Conservation (phyloP, 2,113 vertebrate genomes). For the Colinus virginianus region DNA sequence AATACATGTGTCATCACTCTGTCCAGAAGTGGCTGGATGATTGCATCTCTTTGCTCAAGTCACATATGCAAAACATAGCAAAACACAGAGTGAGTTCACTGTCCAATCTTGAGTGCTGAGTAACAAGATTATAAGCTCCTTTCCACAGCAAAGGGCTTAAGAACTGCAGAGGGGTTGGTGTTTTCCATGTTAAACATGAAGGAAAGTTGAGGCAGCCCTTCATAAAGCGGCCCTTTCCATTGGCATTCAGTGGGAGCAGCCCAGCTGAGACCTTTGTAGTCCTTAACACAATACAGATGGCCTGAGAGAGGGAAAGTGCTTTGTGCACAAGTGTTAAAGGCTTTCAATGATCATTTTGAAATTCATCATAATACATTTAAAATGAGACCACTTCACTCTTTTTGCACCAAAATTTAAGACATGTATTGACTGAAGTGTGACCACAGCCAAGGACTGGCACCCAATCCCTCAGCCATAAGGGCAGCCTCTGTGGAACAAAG, state of each 20-base stretch:
- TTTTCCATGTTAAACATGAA: not conserved
- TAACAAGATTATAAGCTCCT: not conserved
- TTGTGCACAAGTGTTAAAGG: slow-evolving; percentile 8
- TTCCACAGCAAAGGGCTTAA: not conserved
- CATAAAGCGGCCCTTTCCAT: not conserved
- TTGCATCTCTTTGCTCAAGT: not conserved
- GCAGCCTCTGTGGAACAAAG: not conserved
- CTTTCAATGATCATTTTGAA: not conserved
- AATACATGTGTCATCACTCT: not conserved
- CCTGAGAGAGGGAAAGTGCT: slow-evolving; percentile 6
- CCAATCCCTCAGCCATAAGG: not conserved
- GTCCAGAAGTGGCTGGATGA: not conserved
- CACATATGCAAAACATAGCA: not conserved
- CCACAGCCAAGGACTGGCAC: slow-evolving; percentile 28
- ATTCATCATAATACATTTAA: not conserved
- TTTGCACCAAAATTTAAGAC: not conserved
- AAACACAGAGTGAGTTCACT: not conserved
- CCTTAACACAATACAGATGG: slow-evolving; percentile 26
- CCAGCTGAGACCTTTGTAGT: not conserved
- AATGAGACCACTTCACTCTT: not conserved
- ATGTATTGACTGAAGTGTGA: not conserved
- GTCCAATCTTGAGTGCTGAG: not conserved
- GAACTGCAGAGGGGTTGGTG: not conserved
- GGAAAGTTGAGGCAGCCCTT: not conserved
- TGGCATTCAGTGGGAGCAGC: not conserved